Evolutionary conservation across 1,140 invertebrate genomes (phyloP).

Genomic region (Drosophila erecta): DNA sequence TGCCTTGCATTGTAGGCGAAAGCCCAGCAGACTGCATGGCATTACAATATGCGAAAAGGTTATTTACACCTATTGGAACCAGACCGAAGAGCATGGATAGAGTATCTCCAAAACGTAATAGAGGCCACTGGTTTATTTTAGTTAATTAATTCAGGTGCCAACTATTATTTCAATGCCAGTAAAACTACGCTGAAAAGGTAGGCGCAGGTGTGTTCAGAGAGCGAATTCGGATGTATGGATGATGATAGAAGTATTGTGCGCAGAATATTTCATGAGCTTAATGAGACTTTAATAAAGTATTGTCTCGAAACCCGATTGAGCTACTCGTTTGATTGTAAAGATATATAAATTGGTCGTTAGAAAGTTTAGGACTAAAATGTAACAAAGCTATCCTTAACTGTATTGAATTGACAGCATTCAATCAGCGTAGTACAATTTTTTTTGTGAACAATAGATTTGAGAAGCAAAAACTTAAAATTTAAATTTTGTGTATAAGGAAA

Average conservation of each 20-base stretch:
- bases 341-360: slow-evolving; percentile 30
- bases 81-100: slow-evolving; percentile 9
- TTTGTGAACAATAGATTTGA: not conserved
- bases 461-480: not conserved
- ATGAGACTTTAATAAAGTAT: slow-evolving; percentile 18
- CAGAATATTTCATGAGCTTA: slow-evolving; percentile 50
- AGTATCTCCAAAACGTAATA: not conserved
- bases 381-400: not conserved
- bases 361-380: not conserved
- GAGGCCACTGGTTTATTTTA: not conserved
- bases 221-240: slow-evolving; percentile 56
- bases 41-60: slow-evolving; percentile 67
- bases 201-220: slow-evolving; percentile 52
- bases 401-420: not conserved
- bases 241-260: slow-evolving; percentile 41
- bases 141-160: not conserved
- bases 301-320: slow-evolving; percentile 16
- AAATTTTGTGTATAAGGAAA: slow-evolving; percentile 5
- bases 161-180: not conserved
- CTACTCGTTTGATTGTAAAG: slow-evolving; percentile 30
- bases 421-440: not conserved
- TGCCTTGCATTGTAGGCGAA: slow-evolving; percentile 64
- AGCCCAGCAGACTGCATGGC: slow-evolving; percentile 62
- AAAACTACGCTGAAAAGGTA: slow-evolving; percentile 5
- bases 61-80: slow-evolving; percentile 52